phyloP scores from a whole-genome alignment of 2,113 vertebrate species.

The Paedocypris sp. region DNA sequence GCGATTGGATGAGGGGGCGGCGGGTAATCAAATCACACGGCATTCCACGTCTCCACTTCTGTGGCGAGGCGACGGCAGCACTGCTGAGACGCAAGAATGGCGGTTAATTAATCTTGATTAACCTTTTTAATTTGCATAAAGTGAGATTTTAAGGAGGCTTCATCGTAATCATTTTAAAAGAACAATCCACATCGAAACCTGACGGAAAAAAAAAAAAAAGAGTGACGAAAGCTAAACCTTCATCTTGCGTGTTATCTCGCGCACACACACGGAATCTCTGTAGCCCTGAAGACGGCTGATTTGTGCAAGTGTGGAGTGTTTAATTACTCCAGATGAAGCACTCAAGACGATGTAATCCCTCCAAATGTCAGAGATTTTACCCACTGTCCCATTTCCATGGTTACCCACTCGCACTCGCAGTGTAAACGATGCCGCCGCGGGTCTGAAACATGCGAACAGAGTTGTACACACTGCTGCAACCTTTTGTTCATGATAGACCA shows the following conservation, averaged over 20 bases:
- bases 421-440: background rate
- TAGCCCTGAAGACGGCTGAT: slow-evolving; percentile 26
- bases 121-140: slow-evolving; percentile 40
- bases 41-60: slow-evolving; percentile 11
- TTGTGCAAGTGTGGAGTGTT: slow-evolving; percentile 30
- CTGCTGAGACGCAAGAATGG: slow-evolving; percentile 21
- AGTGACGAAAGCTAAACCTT: slow-evolving; percentile 20
- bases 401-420: background rate
- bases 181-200: slow-evolving; percentile 28
- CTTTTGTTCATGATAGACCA: background rate
- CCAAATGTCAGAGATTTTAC: slow-evolving; percentile 29
- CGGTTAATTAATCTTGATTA: slow-evolving; percentile 41
- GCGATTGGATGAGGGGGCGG: slow-evolving; percentile 22
- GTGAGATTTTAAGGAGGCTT: slow-evolving; percentile 32
- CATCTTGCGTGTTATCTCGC: background rate
- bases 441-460: background rate
- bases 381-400: slow-evolving; percentile 9
- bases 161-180: slow-evolving; percentile 36
- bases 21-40: slow-evolving; percentile 40
- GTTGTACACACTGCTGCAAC: background rate
- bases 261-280: background rate
- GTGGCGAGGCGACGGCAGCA: background rate
- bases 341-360: slow-evolving; percentile 29
- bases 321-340: slow-evolving; percentile 35
- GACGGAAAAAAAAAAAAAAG: slow-evolving; percentile 1